These are phyloP conservation scores for Sterrhoptilus dennistouni DNA, from an alignment of 2,113 vertebrate species.

Conservation along the genomic window DNA sequence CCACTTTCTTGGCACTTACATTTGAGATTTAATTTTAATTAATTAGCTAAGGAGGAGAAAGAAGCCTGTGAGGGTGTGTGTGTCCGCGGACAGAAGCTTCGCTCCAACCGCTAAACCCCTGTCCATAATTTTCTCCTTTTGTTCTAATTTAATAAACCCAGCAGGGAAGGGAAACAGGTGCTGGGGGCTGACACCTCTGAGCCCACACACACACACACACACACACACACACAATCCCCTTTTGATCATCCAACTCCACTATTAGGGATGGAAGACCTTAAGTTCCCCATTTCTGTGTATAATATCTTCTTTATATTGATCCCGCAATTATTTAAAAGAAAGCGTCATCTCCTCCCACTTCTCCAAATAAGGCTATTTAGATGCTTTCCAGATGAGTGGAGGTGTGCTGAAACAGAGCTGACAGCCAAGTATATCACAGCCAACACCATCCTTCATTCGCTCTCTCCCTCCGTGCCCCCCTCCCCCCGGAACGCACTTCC, in stretches of 20 bases:
- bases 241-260: background rate
- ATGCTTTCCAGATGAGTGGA: constrained; percentile 79
- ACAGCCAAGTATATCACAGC: constrained; percentile 77
- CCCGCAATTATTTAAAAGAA: constrained; percentile 77
- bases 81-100: background rate
- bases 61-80: background rate
- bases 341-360: constrained; percentile 72
- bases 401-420: constrained; percentile 71
- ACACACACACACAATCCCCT: background rate
- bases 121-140: constrained; percentile 20
- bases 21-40: constrained; percentile 56
- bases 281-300: constrained; percentile 19
- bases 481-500: constrained; percentile 52
- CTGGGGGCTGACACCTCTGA: background rate
- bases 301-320: constrained; percentile 63
- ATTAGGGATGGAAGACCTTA: constrained; percentile 18
- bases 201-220: background rate
- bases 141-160: constrained; percentile 57
- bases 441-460: constrained; percentile 67
- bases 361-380: constrained; percentile 81
- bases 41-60: background rate
- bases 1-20: background rate
- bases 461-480: constrained; percentile 36
- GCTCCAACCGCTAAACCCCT: background rate
- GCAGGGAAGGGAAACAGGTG: constrained; percentile 21